Evolutionary conservation across 2,888 invertebrate species (phyloP), one percentile per base, ranked within the genome.

Genomic region (Melipona bicolor): DNA sequence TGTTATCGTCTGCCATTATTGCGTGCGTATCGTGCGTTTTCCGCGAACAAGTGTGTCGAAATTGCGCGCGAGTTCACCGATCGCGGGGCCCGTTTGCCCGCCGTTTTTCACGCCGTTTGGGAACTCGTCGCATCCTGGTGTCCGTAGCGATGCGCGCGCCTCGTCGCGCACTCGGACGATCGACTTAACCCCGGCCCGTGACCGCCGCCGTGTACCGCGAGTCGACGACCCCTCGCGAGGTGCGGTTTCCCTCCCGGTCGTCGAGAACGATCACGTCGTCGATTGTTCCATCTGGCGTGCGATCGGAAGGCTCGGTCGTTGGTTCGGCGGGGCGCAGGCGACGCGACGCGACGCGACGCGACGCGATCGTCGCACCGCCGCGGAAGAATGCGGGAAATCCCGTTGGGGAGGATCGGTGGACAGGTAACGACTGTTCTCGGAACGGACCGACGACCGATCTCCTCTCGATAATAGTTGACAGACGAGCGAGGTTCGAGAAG

Each of bases 171-270:
- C 78, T 61, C 50, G 56, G 54, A 69, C 49, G 27, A 69, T 70
- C 43, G 50, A 73, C 70, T 32, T 81, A 56, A 81, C 71, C 83
- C 87, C 85, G 65, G 94, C 95, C 95, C 95, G 95, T 94, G 80
- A 71, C 49, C 65, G 5, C 49, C 65, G 5, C 21, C 43, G 24
- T n/a, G n/a, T 3, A 69, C 59, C 56, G 32, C 64, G 64, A 65
- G 64, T 65, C 64, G 64, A 32, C 36, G 36, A n/a, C 36, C 36
- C 43, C 21, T 32, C 11, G 32, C 36, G 21, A 36, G 64, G 36
- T 21, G 64, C 24, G 36, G 36, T 62, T 62, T 11, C 17, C 24
- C 17, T 19, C 3, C 17, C 9, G 43, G 43, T 32, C 19, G 24
- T 43, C 24, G 21, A 27, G 15, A 49, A 36, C 56, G 70, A 43